Conservation (phyloP, 1,140 invertebrate genomes). For the Drosophila equinoxialis region DNA sequence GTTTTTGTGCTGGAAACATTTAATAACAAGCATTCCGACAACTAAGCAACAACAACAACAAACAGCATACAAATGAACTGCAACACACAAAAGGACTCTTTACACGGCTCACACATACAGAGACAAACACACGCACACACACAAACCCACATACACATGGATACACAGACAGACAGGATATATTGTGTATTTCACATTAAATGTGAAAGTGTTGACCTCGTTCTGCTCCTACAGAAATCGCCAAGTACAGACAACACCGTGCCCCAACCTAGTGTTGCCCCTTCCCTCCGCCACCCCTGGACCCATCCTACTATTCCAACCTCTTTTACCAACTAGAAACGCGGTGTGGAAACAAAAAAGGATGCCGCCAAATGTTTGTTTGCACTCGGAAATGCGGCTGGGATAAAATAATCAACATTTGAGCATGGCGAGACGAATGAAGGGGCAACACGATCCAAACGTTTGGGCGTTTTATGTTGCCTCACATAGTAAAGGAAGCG, state of each 20-base stretch:
- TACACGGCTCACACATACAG: constrained; percentile 31
- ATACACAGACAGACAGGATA: constrained; percentile 23
- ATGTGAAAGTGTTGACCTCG: constrained; percentile 76
- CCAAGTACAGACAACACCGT: constrained; percentile 40
- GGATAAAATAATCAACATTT: constrained; percentile 75
- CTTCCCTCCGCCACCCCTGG: not conserved
- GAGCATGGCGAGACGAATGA: constrained; percentile 1
- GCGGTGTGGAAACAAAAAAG: constrained; percentile 22
- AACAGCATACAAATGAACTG: constrained; percentile 63
- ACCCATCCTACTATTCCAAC: not conserved
- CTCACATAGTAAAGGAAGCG: not conserved
- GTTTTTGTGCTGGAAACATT: constrained; percentile 51
- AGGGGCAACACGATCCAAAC: not conserved
- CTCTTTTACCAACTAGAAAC: constrained; percentile 2
- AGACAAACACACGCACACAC: constrained; percentile 30
- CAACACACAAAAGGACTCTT: constrained; percentile 41
- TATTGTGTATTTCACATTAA: constrained; percentile 68
- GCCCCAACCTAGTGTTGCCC: constrained; percentile 8
- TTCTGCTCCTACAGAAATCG: constrained; percentile 49
- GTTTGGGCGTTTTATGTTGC: constrained; percentile 28
- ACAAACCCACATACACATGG: not conserved
- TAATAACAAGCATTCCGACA: constrained; percentile 56
- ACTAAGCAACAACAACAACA: constrained; percentile 36
- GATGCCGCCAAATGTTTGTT: constrained; percentile 40
- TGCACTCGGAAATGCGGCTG: constrained; percentile 47